phyloP scores from a whole-genome alignment of 1,140 invertebrate species.

The Zaprionus capensis region DNA sequence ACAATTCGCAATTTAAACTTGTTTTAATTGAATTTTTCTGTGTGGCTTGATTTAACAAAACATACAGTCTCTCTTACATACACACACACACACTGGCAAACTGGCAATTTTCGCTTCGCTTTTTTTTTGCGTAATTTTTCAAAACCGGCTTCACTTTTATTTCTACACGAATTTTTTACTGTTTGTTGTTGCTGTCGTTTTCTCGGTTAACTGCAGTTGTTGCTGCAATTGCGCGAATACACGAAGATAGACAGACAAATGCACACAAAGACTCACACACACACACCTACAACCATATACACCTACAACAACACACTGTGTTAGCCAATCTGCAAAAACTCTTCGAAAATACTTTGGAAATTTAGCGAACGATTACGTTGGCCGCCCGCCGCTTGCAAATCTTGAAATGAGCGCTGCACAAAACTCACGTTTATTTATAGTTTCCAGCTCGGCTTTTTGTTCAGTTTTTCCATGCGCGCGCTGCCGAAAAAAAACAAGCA shows the following conservation, averaged over 20 bases:
- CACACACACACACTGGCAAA: conserved; percentile 32
- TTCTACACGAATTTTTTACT: conserved; percentile 65
- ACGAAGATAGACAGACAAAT: conserved; percentile 8
- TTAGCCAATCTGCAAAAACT: conserved; percentile 51
- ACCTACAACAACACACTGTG: conserved; percentile 23
- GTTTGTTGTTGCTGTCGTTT: conserved; percentile 62
- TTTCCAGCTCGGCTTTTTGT: conserved; percentile 59
- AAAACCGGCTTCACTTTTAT: conserved; percentile 80
- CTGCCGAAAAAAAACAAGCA: conserved; percentile 45
- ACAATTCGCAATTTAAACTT: conserved; percentile 71
- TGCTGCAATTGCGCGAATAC: conserved; percentile 67
- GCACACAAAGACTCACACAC: conserved; percentile 34
- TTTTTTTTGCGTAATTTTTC: conserved; percentile 75
- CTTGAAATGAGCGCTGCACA: conserved; percentile 79
- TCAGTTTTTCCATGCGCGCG: conserved; percentile 64
- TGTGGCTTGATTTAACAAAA: conserved; percentile 53
- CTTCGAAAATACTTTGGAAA: conserved; percentile 28
- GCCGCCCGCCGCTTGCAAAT: conserved; percentile 77
- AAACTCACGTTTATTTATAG: conserved; percentile 83
- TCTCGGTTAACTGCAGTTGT: conserved; percentile 81
- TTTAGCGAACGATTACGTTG: conserved; percentile 51
- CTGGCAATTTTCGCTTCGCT: conserved; percentile 54
- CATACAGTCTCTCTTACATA: conserved; percentile 31
- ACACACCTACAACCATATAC: conserved; percentile 39
- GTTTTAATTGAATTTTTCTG: conserved; percentile 71